Evolutionary conservation across 1,140 invertebrate species (phyloP).

Genomic region (Ectropis grisescens): DNA sequence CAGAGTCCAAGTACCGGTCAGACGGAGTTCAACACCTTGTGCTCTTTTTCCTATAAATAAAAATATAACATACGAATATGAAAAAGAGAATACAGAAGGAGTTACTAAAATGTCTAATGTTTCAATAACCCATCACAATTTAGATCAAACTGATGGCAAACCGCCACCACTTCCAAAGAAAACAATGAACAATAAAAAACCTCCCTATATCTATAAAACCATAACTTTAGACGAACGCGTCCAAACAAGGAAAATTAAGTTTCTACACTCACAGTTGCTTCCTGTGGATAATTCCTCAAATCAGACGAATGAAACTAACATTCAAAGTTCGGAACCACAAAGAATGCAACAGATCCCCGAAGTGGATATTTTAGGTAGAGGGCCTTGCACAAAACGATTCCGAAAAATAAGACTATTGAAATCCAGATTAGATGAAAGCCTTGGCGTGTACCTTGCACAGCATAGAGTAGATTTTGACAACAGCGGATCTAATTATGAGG

Average conservation of each 20-base stretch:
- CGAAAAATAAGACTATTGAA: constrained; percentile 72
- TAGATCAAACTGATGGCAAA: constrained; percentile 50
- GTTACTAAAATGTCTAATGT: constrained; percentile 22
- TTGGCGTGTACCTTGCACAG: constrained; percentile 79
- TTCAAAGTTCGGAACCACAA: constrained; percentile 5
- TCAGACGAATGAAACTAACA: constrained; percentile 30
- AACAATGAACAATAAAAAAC: constrained; percentile 43
- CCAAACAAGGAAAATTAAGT: constrained; percentile 65
- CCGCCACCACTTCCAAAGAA: constrained; percentile 62
- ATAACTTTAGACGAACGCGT: constrained; percentile 64
- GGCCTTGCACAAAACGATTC: constrained; percentile 67
- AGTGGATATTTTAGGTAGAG: constrained; percentile 53
- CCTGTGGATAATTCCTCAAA: constrained; percentile 44
- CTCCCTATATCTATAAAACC: constrained; percentile 63
- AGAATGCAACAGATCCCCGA: constrained; percentile 22
- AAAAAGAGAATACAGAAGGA: constrained; percentile 29
- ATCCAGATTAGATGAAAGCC: constrained; percentile 74
- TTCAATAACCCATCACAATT: constrained; percentile 24
- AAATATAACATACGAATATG: constrained; percentile 30
- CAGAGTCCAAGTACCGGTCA: constrained; percentile 45
- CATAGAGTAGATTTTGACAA: constrained; percentile 70
- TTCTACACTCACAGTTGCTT: constrained; percentile 55
- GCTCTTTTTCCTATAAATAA: constrained; percentile 56
- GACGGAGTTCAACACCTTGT: constrained; percentile 60
- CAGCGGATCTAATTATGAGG: constrained; percentile 70